Percentiles rank a stretch among this genome's conserved stretches.
These are phyloP conservation scores for Sesamia inferens DNA, from an alignment of 2,888 invertebrate genomes.

Conservation along the genomic window DNA sequence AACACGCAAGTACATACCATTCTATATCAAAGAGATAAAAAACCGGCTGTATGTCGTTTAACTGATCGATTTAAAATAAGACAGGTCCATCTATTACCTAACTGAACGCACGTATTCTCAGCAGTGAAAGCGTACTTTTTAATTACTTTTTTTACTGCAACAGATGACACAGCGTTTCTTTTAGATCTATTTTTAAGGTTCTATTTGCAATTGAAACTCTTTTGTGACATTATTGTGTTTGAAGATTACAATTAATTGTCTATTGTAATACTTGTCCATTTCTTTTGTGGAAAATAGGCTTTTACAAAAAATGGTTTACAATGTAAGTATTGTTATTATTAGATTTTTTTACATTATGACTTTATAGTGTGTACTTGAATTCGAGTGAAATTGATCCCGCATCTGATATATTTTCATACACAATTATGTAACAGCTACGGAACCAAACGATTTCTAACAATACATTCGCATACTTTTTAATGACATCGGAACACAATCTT, in stretches of 20 bases:
- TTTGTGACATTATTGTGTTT: not conserved
- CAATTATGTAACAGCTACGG: slow-evolving; percentile 31
- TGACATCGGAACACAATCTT: slow-evolving; percentile 71
- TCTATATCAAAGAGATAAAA: slow-evolving; percentile 68
- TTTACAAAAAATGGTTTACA: not conserved
- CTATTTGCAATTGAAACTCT: slow-evolving; percentile 34
- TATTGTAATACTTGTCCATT: not conserved
- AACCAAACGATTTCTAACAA: slow-evolving; percentile 35
- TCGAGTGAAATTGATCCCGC: not conserved
- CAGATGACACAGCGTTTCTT: slow-evolving; percentile 84
- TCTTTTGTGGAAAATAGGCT: not conserved
- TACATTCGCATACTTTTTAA: slow-evolving; percentile 61
- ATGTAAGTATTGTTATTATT: not conserved
- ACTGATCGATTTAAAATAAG: slow-evolving; percentile 81
- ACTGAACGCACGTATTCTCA: slow-evolving; percentile 81
- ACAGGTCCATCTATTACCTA: slow-evolving; percentile 83
- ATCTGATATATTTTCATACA: not conserved
- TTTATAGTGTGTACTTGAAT: not conserved
- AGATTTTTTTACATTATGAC: not conserved
- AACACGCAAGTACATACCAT: slow-evolving; percentile 58
- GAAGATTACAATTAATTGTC: not conserved
- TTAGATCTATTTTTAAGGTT: slow-evolving; percentile 46
- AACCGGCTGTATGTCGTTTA: slow-evolving; percentile 81
- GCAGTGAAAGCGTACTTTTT: slow-evolving; percentile 88
- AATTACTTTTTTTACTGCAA: slow-evolving; percentile 83